phyloP scores from a whole-genome alignment of 2,113 vertebrate genomes.

The Hiodon alosoides region DNA sequence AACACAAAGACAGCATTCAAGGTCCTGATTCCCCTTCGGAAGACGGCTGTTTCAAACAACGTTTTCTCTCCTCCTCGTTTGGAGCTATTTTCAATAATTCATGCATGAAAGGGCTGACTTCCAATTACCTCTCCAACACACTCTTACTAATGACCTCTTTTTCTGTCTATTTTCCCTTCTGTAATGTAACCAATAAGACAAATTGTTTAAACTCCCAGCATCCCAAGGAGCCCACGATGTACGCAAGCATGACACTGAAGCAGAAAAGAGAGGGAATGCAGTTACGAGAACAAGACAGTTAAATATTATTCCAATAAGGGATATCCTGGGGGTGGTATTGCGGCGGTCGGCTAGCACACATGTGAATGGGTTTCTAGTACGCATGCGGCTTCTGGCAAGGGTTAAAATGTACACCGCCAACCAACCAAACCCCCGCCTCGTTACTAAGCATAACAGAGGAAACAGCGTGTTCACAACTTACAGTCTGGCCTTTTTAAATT shows the following conservation, averaged over 20 bases:
- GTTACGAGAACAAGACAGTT: not conserved
- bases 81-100: conserved; percentile 37
- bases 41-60: conserved; percentile 20
- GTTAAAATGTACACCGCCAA: not conserved
- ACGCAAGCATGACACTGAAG: not conserved
- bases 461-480: not conserved
- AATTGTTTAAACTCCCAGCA: conserved; percentile 9
- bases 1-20: not conserved
- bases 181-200: conserved; percentile 4
- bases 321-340: not conserved
- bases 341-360: not conserved
- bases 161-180: conserved; percentile 4
- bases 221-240: not conserved
- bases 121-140: conserved; percentile 36
- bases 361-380: not conserved
- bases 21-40: conserved; percentile 5
- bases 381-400: not conserved
- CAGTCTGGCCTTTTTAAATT: not conserved
- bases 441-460: not conserved
- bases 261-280: not conserved
- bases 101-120: conserved; percentile 31
- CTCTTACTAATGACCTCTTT: conserved; percentile 32
- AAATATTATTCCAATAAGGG: not conserved
- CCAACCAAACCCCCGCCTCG: not conserved
- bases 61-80: conserved; percentile 29